Evolutionary conservation across 2,888 invertebrate species (phyloP), one percentile per base, ranked within the genome.

Genomic region (Steinernema carpocapsae): DNA sequence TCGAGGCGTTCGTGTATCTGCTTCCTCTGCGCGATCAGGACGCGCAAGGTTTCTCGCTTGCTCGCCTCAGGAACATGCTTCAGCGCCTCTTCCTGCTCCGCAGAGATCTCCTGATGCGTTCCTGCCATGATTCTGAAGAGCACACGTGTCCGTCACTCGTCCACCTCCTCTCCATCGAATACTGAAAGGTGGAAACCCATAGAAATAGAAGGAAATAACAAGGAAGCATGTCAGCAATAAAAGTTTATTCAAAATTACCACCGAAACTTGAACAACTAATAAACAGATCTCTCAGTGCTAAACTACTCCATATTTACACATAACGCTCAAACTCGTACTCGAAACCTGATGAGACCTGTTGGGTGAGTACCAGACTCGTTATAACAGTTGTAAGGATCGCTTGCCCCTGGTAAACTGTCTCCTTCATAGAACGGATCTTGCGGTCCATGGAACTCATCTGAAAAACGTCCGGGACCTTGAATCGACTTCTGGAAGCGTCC

Each of bases 271-370:
- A 12, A 24, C 22, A 4, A 12, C 3, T 24, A 26, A 24, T 19
- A 56, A 56, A 7, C 56, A 32, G 29, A 22, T 37, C 24, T 10
- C 64, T 32, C 22, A 29, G 32, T 17, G n/a, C 29, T 14, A n/a
- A 17, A 48, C 64, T 32, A 7, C 12, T 29, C 17, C 22, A 12
- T 64, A 64, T 64, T n/a, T 64, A 64, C 64, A 64, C 14, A 64
- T 32, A 64, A 17, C 19, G 29, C 64, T 64, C 64, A 26, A 32
- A 64, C 64, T 64, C 64, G 64, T 64, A 64, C 37, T 64, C 64
- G 29, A 64, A 64, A 4, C 37, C 64, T 48, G 48, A n/a, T 17
- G 64, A 64, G 37, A 17, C 17, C 26, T 64, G 32, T 32, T 64
- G 64, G 17, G 17, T 64, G 12, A 64, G 64, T 12, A 64, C 64